These are phyloP conservation scores for Heliothis subflexa DNA, from an alignment of 1,140 invertebrate species.

Conservation along the genomic window DNA sequence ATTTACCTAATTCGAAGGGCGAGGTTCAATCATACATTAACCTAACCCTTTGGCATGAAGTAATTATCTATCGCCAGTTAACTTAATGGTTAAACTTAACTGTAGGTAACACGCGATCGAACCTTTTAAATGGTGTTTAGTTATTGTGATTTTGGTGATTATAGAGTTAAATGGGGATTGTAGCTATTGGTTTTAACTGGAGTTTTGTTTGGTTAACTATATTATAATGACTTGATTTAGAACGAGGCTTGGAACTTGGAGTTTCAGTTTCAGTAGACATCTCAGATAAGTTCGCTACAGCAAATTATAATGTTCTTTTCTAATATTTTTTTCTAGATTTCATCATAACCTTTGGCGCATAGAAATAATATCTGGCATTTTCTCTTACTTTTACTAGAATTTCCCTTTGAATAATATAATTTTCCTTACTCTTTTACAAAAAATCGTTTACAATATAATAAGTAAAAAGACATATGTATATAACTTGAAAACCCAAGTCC, in stretches of 20 bases:
- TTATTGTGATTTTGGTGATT: constrained; percentile 29
- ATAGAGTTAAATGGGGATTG: neutral
- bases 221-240: neutral
- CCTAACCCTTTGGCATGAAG: constrained; percentile 44
- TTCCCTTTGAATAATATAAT: too few species aligned
- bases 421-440: too few species aligned
- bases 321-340: too few species aligned
- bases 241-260: too few species aligned
- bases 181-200: neutral
- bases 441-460: too few species aligned
- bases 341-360: too few species aligned
- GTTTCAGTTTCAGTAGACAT: neutral
- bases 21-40: constrained; percentile 32
- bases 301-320: neutral
- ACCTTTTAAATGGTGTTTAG: constrained; percentile 32
- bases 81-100: constrained; percentile 44
- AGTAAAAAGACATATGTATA: too few species aligned
- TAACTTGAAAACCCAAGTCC: too few species aligned
- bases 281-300: neutral
- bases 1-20: constrained; percentile 43
- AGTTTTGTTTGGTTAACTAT: neutral
- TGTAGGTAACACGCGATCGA: constrained; percentile 35
- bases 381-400: too few species aligned
- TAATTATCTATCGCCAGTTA: constrained; percentile 44
- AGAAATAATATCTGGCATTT: too few species aligned